Evolutionary conservation across 2,113 vertebrate genomes (phyloP).

Genomic region (Colossoma macropomum): DNA sequence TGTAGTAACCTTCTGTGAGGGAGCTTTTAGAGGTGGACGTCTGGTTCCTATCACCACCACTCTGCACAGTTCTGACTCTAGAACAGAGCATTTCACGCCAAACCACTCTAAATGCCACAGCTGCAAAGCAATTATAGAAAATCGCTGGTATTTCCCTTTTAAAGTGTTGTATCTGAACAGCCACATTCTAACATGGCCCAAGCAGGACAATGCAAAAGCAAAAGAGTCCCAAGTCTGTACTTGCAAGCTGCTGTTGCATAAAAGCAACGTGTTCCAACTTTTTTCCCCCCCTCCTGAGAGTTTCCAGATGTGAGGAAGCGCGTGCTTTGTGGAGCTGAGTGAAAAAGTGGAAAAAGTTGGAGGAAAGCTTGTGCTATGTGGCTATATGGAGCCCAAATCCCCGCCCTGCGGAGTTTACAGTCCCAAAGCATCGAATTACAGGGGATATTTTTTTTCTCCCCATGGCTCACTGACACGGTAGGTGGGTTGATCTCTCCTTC

Average conservation of each 20-base stretch:
- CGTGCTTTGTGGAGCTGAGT: background rate
- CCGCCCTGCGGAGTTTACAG: constrained; percentile 44
- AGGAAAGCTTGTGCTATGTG: constrained; percentile 15
- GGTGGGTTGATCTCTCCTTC: constrained; percentile 60
- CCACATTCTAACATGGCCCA: background rate
- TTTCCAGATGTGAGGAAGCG: constrained; percentile 71
- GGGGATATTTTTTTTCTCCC: constrained; percentile 15
- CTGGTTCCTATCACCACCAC: no score
- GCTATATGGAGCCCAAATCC: constrained; percentile 34
- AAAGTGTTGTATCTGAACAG: no score
- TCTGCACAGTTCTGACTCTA: no score
- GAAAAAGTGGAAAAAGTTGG: background rate
- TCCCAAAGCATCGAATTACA: constrained; percentile 47
- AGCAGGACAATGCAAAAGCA: background rate
- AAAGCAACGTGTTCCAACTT: constrained; percentile 58
- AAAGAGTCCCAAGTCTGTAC: constrained; percentile 33
- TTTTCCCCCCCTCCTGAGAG: constrained; percentile 49
- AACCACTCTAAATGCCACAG: no score
- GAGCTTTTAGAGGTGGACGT: no score
- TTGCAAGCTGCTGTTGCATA: constrained; percentile 60
- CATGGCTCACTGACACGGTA: constrained; percentile 53
- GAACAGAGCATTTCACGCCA: no score
- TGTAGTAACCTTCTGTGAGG: no score
- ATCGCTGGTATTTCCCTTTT: no score
- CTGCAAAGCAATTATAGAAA: no score